Conservation (phyloP, 2,113 vertebrate species). For the Chloropsis cyanopogon region DNA sequence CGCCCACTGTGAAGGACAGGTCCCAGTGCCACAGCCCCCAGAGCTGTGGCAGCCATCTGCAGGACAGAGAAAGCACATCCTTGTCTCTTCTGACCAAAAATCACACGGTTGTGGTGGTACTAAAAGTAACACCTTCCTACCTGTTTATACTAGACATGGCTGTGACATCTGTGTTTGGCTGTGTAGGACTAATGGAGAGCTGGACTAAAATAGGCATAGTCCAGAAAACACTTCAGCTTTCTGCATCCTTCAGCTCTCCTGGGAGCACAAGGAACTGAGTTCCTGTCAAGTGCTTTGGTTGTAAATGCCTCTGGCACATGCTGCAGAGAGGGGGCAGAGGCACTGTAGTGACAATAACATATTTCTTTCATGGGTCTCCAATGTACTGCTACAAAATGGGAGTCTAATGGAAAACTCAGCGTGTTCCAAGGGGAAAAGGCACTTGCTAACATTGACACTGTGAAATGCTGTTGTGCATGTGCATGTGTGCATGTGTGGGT, state of each 20-base stretch:
- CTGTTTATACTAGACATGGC: neutral
- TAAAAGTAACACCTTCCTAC: neutral
- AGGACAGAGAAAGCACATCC: neutral
- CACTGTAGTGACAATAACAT: neutral
- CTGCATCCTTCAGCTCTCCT: neutral
- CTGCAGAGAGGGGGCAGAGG: neutral
- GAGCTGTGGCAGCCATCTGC: neutral
- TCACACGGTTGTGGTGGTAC: neutral
- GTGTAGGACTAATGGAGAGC: neutral
- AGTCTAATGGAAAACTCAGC: neutral
- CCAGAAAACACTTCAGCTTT: neutral
- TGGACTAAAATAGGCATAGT: neutral
- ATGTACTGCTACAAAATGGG: neutral
- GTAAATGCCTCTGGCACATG: neutral
- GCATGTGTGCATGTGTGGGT: conserved; percentile 27
- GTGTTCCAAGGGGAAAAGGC: neutral
- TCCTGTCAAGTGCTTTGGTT: neutral
- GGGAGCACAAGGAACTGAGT: neutral
- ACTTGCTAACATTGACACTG: neutral
- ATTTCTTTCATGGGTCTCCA: neutral
- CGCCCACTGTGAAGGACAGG: conserved; percentile 50
- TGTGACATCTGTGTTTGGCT: neutral
- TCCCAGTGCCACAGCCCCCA: neutral
- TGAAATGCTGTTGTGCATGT: conserved; percentile 32
- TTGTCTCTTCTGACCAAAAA: conserved; percentile 4